Conservation (phyloP, 2,113 vertebrate genomes). For the Eira barbara region DNA sequence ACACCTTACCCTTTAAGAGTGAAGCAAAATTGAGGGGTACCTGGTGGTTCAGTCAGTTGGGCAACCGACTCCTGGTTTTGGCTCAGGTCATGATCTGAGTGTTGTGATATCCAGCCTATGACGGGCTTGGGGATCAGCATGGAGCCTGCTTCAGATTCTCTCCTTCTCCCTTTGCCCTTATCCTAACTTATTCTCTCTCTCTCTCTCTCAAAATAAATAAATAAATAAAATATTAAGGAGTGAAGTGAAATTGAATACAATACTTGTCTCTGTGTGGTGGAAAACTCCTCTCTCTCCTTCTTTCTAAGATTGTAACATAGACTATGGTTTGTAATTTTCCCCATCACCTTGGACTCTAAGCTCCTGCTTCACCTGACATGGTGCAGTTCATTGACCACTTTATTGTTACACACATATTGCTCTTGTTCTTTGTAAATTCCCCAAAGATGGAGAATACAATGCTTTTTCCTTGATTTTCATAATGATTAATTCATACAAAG, state of each 20-base stretch:
- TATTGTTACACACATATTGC: not conserved
- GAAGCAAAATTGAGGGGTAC: not conserved
- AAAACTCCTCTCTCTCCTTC: not conserved
- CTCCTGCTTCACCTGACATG: not conserved
- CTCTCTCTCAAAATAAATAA: not conserved
- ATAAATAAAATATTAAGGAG: not conserved
- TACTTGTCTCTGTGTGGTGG: not conserved
- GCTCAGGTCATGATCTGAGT: not conserved
- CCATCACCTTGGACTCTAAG: not conserved
- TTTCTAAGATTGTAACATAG: not conserved
- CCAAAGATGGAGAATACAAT: not conserved
- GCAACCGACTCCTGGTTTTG: not conserved
- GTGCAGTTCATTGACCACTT: not conserved
- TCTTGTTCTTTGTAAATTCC: not conserved
- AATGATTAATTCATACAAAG: not conserved
- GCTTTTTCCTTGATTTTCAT: not conserved
- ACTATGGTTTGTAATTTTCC: not conserved
- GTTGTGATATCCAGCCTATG: not conserved
- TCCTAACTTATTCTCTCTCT: not conserved
- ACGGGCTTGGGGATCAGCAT: not conserved
- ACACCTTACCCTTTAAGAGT: not conserved
- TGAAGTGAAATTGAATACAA: not conserved
- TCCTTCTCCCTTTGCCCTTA: not conserved
- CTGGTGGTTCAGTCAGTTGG: not conserved
- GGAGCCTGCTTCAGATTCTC: not conserved